Evolutionary conservation across 2,888 invertebrate genomes (phyloP).

Genomic region (Lycocerus yunnanus): DNA sequence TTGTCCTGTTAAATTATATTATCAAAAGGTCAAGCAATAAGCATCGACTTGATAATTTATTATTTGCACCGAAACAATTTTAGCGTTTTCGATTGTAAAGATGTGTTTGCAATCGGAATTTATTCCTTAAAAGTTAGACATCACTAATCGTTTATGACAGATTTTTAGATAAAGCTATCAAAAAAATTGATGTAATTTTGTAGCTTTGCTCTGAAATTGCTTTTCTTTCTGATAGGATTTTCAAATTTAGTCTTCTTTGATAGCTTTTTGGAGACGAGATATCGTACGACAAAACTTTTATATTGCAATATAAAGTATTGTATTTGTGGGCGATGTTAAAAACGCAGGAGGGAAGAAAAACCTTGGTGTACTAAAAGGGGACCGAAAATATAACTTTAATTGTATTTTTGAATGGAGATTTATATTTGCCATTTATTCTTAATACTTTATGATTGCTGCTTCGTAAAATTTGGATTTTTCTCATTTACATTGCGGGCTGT

Average conservation of each 20-base stretch:
- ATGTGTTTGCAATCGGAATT: neutral
- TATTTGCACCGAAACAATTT: neutral
- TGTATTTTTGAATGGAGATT: conserved; percentile 50
- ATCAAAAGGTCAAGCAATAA: no score
- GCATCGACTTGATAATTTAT: no score
- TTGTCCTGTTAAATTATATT: no score
- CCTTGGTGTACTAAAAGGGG: conserved; percentile 16
- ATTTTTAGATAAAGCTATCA: conserved; percentile 34
- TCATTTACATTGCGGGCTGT: conserved; percentile 5
- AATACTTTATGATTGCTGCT: conserved; percentile 54
- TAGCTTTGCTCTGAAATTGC: conserved; percentile 35
- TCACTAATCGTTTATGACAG: conserved; percentile 14
- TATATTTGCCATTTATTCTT: conserved; percentile 49
- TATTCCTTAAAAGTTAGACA: neutral
- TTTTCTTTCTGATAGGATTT: conserved; percentile 38
- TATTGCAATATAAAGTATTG: conserved; percentile 21
- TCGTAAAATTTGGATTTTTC: conserved; percentile 50
- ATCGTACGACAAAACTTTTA: conserved; percentile 31
- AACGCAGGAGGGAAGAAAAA: conserved; percentile 23
- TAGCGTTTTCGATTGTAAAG: neutral
- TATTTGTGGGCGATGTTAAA: conserved; percentile 21
- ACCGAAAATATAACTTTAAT: conserved; percentile 46
- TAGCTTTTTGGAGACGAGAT: conserved; percentile 33
- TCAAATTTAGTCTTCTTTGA: conserved; percentile 36
- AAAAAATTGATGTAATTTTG: conserved; percentile 36